These are phyloP conservation scores for Lithosia quadra DNA, from an alignment of 2,888 invertebrate species.

Conservation along the genomic window DNA sequence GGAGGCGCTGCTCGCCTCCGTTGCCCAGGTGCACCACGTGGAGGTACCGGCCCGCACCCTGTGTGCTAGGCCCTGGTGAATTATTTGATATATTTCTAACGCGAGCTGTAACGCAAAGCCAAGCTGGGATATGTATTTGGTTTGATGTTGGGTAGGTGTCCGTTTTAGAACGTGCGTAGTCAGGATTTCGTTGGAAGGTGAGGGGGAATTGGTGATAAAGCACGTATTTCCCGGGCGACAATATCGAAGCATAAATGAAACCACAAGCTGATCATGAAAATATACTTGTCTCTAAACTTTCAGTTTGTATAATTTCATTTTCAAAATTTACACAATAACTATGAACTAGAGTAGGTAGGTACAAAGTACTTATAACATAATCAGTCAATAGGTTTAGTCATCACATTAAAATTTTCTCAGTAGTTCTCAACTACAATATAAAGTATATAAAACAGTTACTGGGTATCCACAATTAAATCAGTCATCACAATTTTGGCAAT, in stretches of 20 bases:
- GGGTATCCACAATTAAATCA: neutral
- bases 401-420: neutral
- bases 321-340: neutral
- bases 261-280: neutral
- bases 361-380: neutral
- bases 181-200: no score
- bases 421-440: neutral
- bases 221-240: no score
- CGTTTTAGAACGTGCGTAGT: no score
- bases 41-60: no score
- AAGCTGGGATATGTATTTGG: no score
- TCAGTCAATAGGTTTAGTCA: neutral
- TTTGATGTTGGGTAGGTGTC: no score
- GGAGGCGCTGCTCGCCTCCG: no score
- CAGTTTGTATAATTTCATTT: neutral
- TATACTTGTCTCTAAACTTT: neutral
- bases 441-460: neutral
- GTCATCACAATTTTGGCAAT: conserved; percentile 4
- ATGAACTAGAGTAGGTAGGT: neutral
- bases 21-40: no score
- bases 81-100: no score
- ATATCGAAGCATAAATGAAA: neutral
- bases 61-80: no score
- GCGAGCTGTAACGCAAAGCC: no score
- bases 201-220: no score